phyloP scores from a whole-genome alignment of 2,113 vertebrate genomes.

The Albula goreensis region DNA sequence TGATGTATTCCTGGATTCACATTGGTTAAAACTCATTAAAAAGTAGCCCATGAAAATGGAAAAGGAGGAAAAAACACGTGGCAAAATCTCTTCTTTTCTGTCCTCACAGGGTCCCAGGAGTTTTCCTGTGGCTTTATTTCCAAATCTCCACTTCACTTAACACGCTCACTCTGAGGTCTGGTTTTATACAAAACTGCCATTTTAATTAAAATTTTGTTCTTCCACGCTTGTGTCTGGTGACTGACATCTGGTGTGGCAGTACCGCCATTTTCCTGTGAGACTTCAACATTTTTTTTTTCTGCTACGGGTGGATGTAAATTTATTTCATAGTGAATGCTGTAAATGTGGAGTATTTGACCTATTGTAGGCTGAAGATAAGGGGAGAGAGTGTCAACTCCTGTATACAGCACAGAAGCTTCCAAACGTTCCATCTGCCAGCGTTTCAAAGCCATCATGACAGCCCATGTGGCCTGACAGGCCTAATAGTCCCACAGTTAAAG shows the following conservation, averaged over 20 bases:
- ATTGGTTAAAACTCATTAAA: constrained; percentile 64
- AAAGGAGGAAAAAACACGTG: constrained; percentile 52
- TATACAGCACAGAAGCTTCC: constrained; percentile 42
- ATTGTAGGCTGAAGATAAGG: constrained; percentile 20
- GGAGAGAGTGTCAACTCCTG: constrained; percentile 36
- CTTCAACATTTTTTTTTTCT: constrained; percentile 24
- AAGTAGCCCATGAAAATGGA: constrained; percentile 54
- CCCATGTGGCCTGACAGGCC: constrained; percentile 56
- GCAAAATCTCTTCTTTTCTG: constrained; percentile 53
- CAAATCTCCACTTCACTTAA: constrained; percentile 26
- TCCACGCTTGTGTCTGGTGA: constrained; percentile 16
- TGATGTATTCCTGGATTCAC: constrained; percentile 51
- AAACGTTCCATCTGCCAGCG: constrained; percentile 54
- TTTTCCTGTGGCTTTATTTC: constrained; percentile 11
- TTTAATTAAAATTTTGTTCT: constrained; percentile 48
- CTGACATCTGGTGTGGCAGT: constrained; percentile 43
- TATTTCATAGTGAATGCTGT: constrained; percentile 27
- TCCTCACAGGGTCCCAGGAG: constrained; percentile 44
- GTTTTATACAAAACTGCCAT: constrained; percentile 36
- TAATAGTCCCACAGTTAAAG: constrained; percentile 43
- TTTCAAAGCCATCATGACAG: constrained; percentile 55
- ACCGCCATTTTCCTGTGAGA: constrained; percentile 26
- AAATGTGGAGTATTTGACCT: constrained; percentile 10
- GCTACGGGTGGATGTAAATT: constrained; percentile 37
- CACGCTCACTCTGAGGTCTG: constrained; percentile 32